These are phyloP conservation scores for Archilochus colubris DNA, from an alignment of 2,113 vertebrate genomes.

Conservation along the genomic window DNA sequence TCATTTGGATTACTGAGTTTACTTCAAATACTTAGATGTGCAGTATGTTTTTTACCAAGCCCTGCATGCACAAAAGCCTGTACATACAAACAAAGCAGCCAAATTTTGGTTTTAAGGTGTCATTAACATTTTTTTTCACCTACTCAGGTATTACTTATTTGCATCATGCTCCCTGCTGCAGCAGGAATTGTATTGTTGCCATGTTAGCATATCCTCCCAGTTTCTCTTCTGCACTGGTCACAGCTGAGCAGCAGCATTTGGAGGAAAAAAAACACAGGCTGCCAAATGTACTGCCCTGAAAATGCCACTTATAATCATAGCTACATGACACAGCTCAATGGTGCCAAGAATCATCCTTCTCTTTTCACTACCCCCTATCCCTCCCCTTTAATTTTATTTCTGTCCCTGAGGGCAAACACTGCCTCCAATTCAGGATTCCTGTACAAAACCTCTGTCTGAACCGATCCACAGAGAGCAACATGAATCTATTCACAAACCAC, in stretches of 20 bases:
- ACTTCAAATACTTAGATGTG: neutral
- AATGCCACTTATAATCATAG: constrained; percentile 66
- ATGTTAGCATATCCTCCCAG: neutral
- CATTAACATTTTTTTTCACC: neutral
- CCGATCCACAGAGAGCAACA: neutral
- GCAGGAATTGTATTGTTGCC: neutral
- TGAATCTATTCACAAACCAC: neutral
- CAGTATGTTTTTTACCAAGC: neutral
- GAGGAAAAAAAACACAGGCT: neutral
- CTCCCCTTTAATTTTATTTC: constrained; percentile 27
- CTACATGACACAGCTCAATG: constrained; percentile 31
- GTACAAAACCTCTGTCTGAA: constrained; percentile 38
- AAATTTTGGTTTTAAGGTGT: neutral
- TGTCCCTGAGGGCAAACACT: neutral
- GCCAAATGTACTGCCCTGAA: constrained; percentile 60
- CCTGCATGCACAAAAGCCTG: neutral
- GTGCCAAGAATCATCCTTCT: constrained; percentile 38
- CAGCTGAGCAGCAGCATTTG: neutral
- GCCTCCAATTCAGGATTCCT: neutral
- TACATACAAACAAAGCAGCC: neutral
- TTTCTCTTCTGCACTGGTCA: neutral
- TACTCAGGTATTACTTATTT: neutral
- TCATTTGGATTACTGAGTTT: neutral
- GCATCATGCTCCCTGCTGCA: neutral
- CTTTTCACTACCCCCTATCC: neutral